A percentile compares a stretch with the other conserved stretches of the same genome.
Conservation (phyloP, 2,113 vertebrate species). For the Campylorhamphus procurvoides region DNA sequence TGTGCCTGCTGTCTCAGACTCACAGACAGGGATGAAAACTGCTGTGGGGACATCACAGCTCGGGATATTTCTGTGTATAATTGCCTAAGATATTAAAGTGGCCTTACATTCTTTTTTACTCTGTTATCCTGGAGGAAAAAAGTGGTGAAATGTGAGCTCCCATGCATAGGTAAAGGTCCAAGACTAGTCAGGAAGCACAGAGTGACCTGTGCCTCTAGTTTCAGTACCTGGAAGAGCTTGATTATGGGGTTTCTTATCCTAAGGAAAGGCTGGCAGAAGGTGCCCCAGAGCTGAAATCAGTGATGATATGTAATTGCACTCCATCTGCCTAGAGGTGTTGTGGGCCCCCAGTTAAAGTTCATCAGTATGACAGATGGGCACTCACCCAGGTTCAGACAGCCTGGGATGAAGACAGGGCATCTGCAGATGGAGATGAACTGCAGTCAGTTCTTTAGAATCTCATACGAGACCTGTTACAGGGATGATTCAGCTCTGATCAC, state of each 20-base stretch:
- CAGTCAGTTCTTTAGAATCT: background rate
- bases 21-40: background rate
- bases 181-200: background rate
- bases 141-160: background rate
- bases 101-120: background rate
- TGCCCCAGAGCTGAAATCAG: rapidly evolving
- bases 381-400: background rate
- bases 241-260: background rate
- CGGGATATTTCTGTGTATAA: background rate
- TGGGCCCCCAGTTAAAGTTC: background rate
- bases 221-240: background rate
- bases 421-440: background rate
- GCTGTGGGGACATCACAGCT: background rate
- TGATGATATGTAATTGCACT: background rate
- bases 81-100: background rate
- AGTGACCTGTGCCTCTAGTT: background rate
- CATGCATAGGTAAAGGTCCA: background rate
- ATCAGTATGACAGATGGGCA: background rate
- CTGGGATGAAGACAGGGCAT: background rate
- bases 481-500: background rate
- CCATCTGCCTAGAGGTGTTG: background rate
- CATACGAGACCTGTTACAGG: background rate
- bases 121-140: background rate
- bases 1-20: background rate
- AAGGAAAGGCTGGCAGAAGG: background rate